These are phyloP conservation scores for Xiphophorus maculatus DNA, from an alignment of 2,113 vertebrate species.

Conservation along the genomic window DNA sequence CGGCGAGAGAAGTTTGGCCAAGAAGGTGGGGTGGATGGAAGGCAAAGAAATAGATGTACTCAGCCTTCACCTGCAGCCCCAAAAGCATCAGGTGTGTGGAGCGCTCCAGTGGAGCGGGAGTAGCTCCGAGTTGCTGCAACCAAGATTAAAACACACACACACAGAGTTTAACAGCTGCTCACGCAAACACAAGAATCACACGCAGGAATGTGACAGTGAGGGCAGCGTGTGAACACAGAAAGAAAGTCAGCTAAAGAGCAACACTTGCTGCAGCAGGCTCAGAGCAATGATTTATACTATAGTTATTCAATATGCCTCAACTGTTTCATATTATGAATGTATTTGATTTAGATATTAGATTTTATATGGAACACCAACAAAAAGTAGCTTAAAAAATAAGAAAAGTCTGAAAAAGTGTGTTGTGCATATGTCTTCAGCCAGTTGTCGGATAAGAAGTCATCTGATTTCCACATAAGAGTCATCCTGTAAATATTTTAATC, in stretches of 20 bases:
- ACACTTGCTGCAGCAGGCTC: conserved; percentile 3
- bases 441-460: too few species aligned
- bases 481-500: too few species aligned
- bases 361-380: background rate
- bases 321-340: background rate
- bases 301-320: background rate
- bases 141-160: conserved; percentile 78
- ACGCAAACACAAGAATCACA: conserved; percentile 18
- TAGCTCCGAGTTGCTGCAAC: conserved; percentile 98
- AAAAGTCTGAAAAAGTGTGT: too few species aligned
- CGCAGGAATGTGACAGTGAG: conserved; percentile 7
- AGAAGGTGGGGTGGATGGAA: conserved; percentile 57
- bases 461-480: too few species aligned
- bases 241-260: conserved; percentile 37
- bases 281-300: background rate
- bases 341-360: background rate
- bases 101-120: conserved; percentile 98
- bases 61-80: conserved; percentile 98
- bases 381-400: background rate
- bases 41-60: conserved; percentile 80
- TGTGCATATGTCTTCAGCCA: too few species aligned
- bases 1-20: conserved; percentile 22
- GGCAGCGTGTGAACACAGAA: conserved; percentile 22
- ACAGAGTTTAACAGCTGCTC: conserved; percentile 58
- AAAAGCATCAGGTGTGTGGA: conserved; percentile 92